Conservation (phyloP, 2,888 invertebrate species). For the Troilus luridus region DNA sequence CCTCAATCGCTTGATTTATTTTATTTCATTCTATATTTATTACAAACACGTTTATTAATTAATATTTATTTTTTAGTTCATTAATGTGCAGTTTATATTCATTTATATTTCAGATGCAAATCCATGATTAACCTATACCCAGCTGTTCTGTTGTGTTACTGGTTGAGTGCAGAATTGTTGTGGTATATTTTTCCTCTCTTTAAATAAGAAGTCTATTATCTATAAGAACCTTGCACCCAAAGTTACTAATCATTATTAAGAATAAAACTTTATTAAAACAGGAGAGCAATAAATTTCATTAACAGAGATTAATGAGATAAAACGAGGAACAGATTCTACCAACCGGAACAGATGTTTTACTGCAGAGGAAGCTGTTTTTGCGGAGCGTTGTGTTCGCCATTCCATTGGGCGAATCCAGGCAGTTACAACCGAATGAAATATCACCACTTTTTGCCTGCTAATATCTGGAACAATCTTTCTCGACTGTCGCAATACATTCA, state of each 20-base stretch:
- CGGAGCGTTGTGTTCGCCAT: neutral
- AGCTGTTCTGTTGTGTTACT: too few species aligned
- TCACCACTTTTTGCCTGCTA: neutral
- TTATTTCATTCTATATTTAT: too few species aligned
- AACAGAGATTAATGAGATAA: neutral
- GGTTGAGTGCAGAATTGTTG: too few species aligned
- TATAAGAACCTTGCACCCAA: too few species aligned
- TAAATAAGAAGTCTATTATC: too few species aligned
- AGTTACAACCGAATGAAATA: neutral
- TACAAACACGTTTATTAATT: too few species aligned
- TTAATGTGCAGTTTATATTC: too few species aligned
- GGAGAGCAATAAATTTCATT: neutral
- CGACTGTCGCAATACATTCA: neutral
- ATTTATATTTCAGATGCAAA: too few species aligned
- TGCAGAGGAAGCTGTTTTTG: conserved; percentile 12
- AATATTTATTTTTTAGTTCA: too few species aligned
- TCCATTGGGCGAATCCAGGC: neutral
- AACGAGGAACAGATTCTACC: neutral
- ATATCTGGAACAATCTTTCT: neutral
- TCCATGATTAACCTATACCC: too few species aligned
- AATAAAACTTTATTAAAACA: neutral
- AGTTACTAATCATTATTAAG: neutral
- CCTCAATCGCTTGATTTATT: too few species aligned
- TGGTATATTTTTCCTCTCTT: too few species aligned
- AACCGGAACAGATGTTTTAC: neutral